Conservation (phyloP, 2,888 invertebrate genomes). For the Rotaria sp. region DNA sequence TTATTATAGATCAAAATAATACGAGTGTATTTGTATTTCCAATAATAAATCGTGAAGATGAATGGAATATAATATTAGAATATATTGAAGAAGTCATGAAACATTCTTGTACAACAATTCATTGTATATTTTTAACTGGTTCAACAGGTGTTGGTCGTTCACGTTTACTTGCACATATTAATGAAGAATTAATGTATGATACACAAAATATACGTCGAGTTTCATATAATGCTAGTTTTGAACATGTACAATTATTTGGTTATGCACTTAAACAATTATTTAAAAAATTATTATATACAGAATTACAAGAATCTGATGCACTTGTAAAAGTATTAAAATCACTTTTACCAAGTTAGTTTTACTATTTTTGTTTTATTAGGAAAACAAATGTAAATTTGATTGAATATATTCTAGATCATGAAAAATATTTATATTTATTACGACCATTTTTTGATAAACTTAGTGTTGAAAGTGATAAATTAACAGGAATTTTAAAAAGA, state of each 20-base stretch:
- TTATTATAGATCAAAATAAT: background rate
- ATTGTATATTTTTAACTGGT: conserved; percentile 5
- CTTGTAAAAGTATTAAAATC: background rate
- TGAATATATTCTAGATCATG: background rate
- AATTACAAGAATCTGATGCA: conserved; percentile 21
- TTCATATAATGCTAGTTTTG: conserved; percentile 17
- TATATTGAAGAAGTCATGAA: background rate
- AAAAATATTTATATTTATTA: conserved; percentile 11
- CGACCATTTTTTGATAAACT: conserved; percentile 17
- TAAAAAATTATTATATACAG: conserved; percentile 10
- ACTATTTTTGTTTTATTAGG: too few relatives aligned
- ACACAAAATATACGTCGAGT: background rate
- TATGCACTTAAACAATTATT: conserved; percentile 17
- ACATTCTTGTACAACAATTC: background rate
- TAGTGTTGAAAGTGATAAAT: background rate
- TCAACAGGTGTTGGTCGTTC: conserved; percentile 10
- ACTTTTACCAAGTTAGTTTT: background rate
- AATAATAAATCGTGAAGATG: conserved; percentile 21
- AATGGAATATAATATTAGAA: background rate
- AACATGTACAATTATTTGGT: conserved; percentile 7
- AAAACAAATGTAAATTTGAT: too few relatives aligned
- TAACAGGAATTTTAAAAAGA: background rate
- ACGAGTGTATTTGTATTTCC: conserved; percentile 27
- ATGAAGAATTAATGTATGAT: conserved; percentile 17
- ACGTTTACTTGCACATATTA: background rate